Percentiles rank a stretch among this genome's conserved stretches.
Conservation (phyloP, 2,113 vertebrate genomes). For the Megaceryle maxima region DNA sequence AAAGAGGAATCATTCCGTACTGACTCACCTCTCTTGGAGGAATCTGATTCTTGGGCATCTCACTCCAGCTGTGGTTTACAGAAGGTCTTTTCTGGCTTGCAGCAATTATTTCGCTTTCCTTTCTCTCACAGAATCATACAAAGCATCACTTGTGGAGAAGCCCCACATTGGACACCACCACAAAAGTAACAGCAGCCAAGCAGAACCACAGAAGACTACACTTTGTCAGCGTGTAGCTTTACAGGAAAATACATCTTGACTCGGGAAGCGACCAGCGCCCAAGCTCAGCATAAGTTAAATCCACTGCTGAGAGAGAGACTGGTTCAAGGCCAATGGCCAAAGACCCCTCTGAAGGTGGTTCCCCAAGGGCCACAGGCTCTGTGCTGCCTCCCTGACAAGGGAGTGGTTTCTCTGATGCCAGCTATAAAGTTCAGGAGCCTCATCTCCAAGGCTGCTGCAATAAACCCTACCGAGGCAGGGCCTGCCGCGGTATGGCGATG, state of each 20-base stretch:
- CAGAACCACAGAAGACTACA: background rate
- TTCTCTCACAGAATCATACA: background rate
- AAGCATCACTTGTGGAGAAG: background rate
- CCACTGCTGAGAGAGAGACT: background rate
- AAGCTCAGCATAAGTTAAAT: background rate
- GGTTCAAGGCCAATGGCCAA: background rate
- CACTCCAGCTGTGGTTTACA: background rate
- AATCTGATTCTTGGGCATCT: background rate
- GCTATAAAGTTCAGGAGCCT: background rate
- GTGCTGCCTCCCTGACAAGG: background rate
- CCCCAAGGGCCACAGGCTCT: background rate
- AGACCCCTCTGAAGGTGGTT: background rate
- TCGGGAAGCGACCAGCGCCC: fast-evolving
- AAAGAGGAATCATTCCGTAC: background rate
- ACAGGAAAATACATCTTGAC: background rate
- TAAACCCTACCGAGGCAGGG: background rate
- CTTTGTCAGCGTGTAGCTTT: background rate
- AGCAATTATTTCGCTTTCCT: background rate
- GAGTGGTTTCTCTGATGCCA: background rate
- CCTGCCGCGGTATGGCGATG: background rate
- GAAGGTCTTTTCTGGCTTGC: background rate
- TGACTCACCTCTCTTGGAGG: background rate
- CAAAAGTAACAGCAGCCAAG: background rate
- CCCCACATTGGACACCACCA: background rate
- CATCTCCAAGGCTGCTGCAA: background rate